These are phyloP conservation scores for Mimas tiliae DNA, from an alignment of 2,888 invertebrate species.

Conservation along the genomic window DNA sequence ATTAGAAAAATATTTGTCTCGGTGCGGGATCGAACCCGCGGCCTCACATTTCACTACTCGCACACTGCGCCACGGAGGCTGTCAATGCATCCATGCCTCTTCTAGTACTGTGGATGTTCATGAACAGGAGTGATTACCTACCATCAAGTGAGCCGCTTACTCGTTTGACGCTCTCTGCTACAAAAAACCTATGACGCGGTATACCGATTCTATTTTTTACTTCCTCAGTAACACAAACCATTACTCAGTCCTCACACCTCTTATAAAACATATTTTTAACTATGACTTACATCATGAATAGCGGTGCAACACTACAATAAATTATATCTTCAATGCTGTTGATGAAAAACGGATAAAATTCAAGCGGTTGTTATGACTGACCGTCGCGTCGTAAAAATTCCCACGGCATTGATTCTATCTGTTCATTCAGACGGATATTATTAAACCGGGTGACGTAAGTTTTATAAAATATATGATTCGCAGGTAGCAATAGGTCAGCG, in stretches of 20 bases:
- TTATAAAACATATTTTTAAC: conserved; percentile 18
- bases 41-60: no score
- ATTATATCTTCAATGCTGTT: background rate
- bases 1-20: no score
- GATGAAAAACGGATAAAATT: background rate
- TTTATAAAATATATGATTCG: no score
- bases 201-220: background rate
- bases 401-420: background rate
- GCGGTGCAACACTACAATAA: background rate
- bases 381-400: conserved; percentile 3
- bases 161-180: no score
- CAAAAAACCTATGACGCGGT: no score
- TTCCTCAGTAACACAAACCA: background rate
- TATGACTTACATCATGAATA: background rate
- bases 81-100: no score
- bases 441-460: background rate
- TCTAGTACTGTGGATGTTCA: no score
- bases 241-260: background rate
- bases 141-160: no score
- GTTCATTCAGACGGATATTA: conserved; percentile 11
- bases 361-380: background rate
- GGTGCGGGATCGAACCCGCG: no score
- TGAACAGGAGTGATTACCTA: no score
- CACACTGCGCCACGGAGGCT: no score
- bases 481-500: no score